Base-by-base conservation (phyloP, 30 jellyfish, hydroid and myxozoan genomes). In the Cassiopea xamachana region DNA sequence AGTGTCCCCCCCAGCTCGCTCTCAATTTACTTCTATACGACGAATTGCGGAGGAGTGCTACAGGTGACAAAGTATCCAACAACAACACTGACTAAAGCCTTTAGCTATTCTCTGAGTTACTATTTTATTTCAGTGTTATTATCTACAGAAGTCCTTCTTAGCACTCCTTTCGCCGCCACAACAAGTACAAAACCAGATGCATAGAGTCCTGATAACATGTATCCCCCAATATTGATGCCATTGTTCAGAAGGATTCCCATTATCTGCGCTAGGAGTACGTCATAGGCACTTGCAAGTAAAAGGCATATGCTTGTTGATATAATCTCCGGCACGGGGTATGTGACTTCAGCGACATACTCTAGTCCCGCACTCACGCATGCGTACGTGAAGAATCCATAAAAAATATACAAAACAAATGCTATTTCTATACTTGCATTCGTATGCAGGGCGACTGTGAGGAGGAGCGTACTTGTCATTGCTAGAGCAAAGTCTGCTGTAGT, bases 311-410 rank as follows among this genome's bases (percentile, higher is more conserved):
- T 97, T 6, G 97, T 77, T 17, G 99, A 69, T 39, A 91, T 87
- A 45, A 95, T 98, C 73, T 92, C 99, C n/a, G 97, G 97, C 13
- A 96, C 84, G 7, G 99, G 99, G 88, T 91, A 96, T 27, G 97
- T 92, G 8, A 89, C 87, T 75, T 96, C 99, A 1, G 98, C 98
- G 44, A 98, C 97, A 73, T 92, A 96, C 60, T 96, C 99, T 17
- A 96, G 93, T 14, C 99, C 99, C n/a, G 75, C 94, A 49, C 97
- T 84, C 73, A 87, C 78, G 82, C 92, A 96, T 13, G 98, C 94
- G 59, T 88, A 85, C n/a, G 97, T 74, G 51, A 88, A 89, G 74
- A 84, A 79, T 1, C 99, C 99, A 74, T 91, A 92, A 7, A 89
- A 10, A 60, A 85, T 59, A 59, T 83, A 85, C 64, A 93, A 18